These are phyloP conservation scores for Muscidifurax raptorellus DNA, from an alignment of 1,140 invertebrate genomes.

Conservation along the genomic window DNA sequence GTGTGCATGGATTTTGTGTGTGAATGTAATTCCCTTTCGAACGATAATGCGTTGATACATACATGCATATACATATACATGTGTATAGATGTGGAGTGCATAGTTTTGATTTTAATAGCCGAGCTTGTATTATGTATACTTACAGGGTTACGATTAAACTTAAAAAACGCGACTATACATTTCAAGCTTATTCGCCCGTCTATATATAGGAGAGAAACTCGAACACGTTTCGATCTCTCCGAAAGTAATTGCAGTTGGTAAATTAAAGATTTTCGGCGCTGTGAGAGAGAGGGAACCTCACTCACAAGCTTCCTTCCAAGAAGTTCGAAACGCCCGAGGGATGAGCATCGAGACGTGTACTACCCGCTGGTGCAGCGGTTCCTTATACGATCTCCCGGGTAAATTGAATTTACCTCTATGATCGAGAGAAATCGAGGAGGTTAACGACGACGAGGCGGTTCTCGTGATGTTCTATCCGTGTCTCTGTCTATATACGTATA, in stretches of 20 bases:
- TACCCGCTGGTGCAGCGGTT: not conserved
- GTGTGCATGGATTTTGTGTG: no score
- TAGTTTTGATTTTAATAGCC: no score
- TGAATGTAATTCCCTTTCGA: no score
- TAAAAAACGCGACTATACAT: no score
- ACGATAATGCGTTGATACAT: no score
- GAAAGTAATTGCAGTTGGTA: not conserved
- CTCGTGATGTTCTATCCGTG: not conserved
- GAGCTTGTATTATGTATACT: no score
- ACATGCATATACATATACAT: no score
- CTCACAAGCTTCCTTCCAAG: not conserved
- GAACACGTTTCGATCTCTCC: not conserved
- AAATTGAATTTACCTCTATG: conserved; percentile 11
- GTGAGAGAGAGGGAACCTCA: not conserved
- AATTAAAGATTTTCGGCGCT: conserved; percentile 1
- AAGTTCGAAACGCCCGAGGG: not conserved
- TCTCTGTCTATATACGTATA: not conserved
- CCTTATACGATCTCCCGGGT: not conserved
- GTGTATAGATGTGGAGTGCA: no score
- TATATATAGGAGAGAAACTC: not conserved
- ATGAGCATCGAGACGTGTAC: not conserved
- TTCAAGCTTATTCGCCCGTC: no score
- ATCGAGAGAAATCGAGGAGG: not conserved
- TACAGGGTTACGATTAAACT: no score
- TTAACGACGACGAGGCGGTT: not conserved